Evolutionary conservation across 2,797 vertebrate species (phyloP), one percentile per base, ranked within the genome.

Genomic region (Malacoraja senta): DNA sequence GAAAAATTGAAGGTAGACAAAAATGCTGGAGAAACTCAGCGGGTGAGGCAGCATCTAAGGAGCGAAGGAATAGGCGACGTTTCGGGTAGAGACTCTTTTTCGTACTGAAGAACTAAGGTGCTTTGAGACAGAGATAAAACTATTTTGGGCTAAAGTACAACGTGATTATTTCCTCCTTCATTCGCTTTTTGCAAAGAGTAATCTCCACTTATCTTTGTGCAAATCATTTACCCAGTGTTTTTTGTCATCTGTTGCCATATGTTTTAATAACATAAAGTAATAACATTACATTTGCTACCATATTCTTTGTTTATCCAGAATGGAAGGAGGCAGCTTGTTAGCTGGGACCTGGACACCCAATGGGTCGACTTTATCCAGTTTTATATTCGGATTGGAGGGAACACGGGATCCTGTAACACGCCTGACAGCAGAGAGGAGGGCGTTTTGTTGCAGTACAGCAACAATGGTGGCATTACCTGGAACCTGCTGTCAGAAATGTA

Each of bases 281-380:
- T 32, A 44, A 35, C n/a, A 13, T 65, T 74, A 65, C 83, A 29
- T 24, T 26, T 17, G 63, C 13, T 79, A 17, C 12, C 58, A n/a
- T 78, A n/a, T 29, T 32, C 29, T 63, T 61, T 94, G 13, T 93
- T 93, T 93, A 93, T 29, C 68, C 95, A 99, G 99, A 97, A 97
- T 95, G 99, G 99, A 74, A 97, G 98, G 95, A 97, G 99, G 93
- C 98, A 98, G 93, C 95, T 99, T 93, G 97, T 99, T 95, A 99
- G 98, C 96, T 97, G 97, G 97, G 98, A 99, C 93, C 95, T 99
- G 95, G 98, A 99, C 94, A 99, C 99, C 0, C 98, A 98, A 19
- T 99, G 98, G 98, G 99, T 98, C 3, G 99, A 99, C 96, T 99
- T 99, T 95, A 97, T 99, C 72, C 99, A 99, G 97, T 99, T 99